Conservation (phyloP, 1,140 invertebrate species). For the Zaprionus gabonicus region DNA sequence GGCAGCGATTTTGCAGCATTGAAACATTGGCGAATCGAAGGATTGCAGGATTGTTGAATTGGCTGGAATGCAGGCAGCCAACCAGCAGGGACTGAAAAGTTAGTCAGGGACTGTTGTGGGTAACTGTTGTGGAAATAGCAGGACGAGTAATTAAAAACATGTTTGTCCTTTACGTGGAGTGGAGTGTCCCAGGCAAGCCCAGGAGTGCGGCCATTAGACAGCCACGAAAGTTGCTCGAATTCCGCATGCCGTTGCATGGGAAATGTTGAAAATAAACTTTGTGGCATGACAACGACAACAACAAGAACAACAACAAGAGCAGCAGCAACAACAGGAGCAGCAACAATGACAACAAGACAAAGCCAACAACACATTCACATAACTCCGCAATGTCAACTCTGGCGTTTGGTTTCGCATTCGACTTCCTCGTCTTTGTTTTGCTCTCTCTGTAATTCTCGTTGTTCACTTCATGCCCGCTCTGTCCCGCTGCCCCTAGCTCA, state of each 20-base stretch:
- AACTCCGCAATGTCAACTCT: slow-evolving; percentile 79
- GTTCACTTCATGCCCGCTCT: slow-evolving; percentile 43
- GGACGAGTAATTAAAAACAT: slow-evolving; percentile 80
- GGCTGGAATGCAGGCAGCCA: not conserved
- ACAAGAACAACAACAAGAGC: slow-evolving; percentile 32
- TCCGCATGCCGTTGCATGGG: slow-evolving; percentile 61
- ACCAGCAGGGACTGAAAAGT: slow-evolving; percentile 22
- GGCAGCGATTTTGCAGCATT: slow-evolving; percentile 66
- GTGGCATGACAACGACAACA: slow-evolving; percentile 51
- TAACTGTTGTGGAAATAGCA: slow-evolving; percentile 55
- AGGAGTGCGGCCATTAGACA: slow-evolving; percentile 31
- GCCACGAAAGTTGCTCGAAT: slow-evolving; percentile 63
- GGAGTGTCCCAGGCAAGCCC: slow-evolving; percentile 25
- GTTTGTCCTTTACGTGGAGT: slow-evolving; percentile 62
- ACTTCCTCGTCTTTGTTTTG: slow-evolving; percentile 35
- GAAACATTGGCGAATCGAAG: slow-evolving; percentile 50
- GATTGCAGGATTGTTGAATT: not conserved
- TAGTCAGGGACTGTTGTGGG: slow-evolving; percentile 32
- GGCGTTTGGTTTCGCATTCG: slow-evolving; percentile 67
- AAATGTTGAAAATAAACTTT: slow-evolving; percentile 79
- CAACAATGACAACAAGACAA: slow-evolving; percentile 33
- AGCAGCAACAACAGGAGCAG: slow-evolving; percentile 25
- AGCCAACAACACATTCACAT: slow-evolving; percentile 49
- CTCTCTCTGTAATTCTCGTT: slow-evolving; percentile 42
- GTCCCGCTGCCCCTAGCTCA: not conserved